Evolutionary conservation across 2,113 vertebrate species (phyloP).

Genomic region (Elgaria multicarinata): DNA sequence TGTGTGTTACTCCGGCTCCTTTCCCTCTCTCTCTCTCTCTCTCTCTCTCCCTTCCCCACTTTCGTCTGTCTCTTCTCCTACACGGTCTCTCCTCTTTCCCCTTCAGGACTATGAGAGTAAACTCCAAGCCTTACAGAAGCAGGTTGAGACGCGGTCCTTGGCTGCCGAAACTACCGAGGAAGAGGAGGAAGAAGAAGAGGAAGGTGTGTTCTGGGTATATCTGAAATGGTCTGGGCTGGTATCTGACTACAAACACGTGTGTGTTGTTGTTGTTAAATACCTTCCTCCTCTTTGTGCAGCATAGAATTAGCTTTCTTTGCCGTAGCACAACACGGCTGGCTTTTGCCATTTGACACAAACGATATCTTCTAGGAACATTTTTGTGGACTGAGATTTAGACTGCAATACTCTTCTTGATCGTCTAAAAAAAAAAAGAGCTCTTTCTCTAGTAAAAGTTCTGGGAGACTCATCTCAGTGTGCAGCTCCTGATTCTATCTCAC

Average conservation of each 20-base stretch:
- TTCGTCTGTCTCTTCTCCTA: conserved; percentile 69
- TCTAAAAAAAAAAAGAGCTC: no score
- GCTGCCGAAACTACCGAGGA: conserved; percentile 93
- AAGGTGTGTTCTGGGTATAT: conserved; percentile 70
- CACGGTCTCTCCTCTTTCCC: conserved; percentile 75
- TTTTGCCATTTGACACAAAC: background rate
- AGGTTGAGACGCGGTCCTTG: conserved; percentile 93
- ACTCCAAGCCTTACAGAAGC: conserved; percentile 96
- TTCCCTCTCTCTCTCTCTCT: background rate
- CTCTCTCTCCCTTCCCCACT: background rate
- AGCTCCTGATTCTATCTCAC: no score
- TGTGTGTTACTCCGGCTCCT: background rate
- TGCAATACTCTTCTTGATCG: no score
- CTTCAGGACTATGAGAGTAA: conserved; percentile 97
- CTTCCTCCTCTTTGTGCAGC: no score
- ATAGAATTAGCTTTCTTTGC: background rate
- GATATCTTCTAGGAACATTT: background rate
- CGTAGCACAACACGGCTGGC: background rate
- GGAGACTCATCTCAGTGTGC: no score
- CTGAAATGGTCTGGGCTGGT: background rate
- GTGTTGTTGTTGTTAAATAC: no score
- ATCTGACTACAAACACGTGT: background rate
- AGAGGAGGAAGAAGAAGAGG: conserved; percentile 92
- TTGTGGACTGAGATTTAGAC: no score
- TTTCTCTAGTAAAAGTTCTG: no score